Evolutionary conservation across 2,888 invertebrate species (phyloP).

Genomic region (Cephus pygmeus): DNA sequence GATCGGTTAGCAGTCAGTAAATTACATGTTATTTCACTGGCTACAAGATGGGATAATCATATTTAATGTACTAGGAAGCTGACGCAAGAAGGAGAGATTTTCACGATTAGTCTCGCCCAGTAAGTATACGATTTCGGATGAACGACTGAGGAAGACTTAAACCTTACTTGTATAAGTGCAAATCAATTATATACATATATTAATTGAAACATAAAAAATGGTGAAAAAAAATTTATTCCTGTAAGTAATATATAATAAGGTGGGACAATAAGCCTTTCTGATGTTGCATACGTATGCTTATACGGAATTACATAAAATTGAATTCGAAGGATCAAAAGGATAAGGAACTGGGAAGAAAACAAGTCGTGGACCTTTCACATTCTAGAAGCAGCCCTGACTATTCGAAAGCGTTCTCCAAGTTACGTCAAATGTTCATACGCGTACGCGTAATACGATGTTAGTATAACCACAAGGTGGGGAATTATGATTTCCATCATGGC

Average conservation of each 20-base stretch:
- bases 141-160: too few species aligned
- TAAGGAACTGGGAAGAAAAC: conserved; percentile 2
- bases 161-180: too few species aligned
- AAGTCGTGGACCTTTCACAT: neutral
- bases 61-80: conserved; percentile 50
- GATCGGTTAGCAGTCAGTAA: too few species aligned
- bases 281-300: too few species aligned
- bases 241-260: too few species aligned
- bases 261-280: too few species aligned
- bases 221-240: too few species aligned
- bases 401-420: neutral
- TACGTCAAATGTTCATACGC: neutral
- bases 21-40: conserved; percentile 36
- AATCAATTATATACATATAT: too few species aligned
- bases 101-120: conserved; percentile 32
- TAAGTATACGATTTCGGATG: neutral
- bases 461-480: neutral
- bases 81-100: conserved; percentile 30
- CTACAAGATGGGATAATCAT: conserved; percentile 38
- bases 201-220: too few species aligned
- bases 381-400: neutral
- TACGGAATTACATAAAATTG: too few species aligned
- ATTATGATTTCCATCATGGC: neutral
- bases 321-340: neutral
- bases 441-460: neutral